phyloP scores from a whole-genome alignment of 2,113 vertebrate genomes.

The Nycticryphes semicollaris region DNA sequence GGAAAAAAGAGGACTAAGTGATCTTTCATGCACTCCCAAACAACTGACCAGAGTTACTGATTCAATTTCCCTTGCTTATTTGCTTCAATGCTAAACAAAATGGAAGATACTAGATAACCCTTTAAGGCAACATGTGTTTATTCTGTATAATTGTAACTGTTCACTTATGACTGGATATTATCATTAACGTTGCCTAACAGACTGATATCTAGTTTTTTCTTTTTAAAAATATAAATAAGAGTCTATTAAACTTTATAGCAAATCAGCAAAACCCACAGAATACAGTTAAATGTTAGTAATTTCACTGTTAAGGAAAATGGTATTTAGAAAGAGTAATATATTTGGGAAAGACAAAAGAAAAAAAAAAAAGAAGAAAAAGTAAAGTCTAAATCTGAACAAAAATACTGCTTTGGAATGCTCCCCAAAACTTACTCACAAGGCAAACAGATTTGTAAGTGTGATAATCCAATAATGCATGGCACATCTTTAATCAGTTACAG shows the following conservation, averaged over 20 bases:
- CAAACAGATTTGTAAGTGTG: slow-evolving; percentile 76
- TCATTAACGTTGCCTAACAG: slow-evolving; percentile 79
- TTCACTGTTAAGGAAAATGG: slow-evolving; percentile 77
- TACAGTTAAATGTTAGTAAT: slow-evolving; percentile 75
- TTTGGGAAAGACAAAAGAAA: neutral
- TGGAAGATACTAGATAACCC: slow-evolving; percentile 84
- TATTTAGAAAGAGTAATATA: slow-evolving; percentile 77
- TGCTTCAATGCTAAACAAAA: slow-evolving; percentile 79
- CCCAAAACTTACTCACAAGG: slow-evolving; percentile 78
- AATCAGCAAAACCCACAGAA: slow-evolving; percentile 75
- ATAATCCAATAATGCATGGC: slow-evolving; percentile 82
- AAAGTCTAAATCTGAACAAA: slow-evolving; percentile 74
- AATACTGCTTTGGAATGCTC: slow-evolving; percentile 82
- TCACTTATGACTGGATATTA: slow-evolving; percentile 72
- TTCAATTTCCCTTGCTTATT: slow-evolving; percentile 72
- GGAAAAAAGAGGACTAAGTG: slow-evolving; percentile 67
- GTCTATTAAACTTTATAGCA: slow-evolving; percentile 74
- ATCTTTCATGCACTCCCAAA: slow-evolving; percentile 78
- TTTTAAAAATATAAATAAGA: slow-evolving; percentile 76
- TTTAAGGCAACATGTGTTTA: slow-evolving; percentile 87
- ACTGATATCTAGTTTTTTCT: slow-evolving; percentile 80
- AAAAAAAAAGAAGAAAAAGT: neutral
- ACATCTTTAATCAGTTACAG: slow-evolving; percentile 82
- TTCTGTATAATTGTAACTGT: slow-evolving; percentile 75
- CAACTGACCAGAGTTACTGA: slow-evolving; percentile 71